Evolutionary conservation across 37 sponge, comb jelly and placozoan species (phyloP).

Genomic region (Cliona cf. orientalis): DNA sequence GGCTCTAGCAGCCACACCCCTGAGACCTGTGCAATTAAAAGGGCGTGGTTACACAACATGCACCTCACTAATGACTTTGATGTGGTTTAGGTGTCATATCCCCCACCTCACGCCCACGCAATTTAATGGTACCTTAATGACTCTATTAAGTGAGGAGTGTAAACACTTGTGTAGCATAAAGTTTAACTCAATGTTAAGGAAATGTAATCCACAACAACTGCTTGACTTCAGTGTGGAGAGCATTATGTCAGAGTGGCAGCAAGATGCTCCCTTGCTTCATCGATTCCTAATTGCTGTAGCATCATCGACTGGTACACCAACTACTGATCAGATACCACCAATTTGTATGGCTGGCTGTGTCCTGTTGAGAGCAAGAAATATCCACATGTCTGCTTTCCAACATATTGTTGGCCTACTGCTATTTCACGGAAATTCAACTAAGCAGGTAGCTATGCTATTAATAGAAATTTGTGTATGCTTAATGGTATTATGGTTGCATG

Average conservation of each 20-base stretch:
- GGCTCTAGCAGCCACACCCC: no score
- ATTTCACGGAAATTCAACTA: constrained; percentile 6
- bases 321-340: neutral
- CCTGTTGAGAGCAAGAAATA: neutral
- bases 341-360: constrained; percentile 18
- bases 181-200: constrained; percentile 1
- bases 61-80: no score
- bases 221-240: neutral
- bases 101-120: no score
- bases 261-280: constrained; percentile 4
- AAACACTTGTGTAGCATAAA: neutral
- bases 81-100: no score
- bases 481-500: no score
- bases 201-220: neutral
- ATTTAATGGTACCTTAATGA: no score
- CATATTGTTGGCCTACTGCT: constrained; percentile 13
- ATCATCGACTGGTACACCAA: neutral
- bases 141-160: no score
- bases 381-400: neutral
- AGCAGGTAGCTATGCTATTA: no score
- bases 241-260: neutral
- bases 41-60: no score
- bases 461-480: no score
- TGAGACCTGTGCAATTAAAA: no score
- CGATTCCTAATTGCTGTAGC: neutral